phyloP scores from a whole-genome alignment of 2,113 vertebrate species.

The Onychostruthus taczanowskii region DNA sequence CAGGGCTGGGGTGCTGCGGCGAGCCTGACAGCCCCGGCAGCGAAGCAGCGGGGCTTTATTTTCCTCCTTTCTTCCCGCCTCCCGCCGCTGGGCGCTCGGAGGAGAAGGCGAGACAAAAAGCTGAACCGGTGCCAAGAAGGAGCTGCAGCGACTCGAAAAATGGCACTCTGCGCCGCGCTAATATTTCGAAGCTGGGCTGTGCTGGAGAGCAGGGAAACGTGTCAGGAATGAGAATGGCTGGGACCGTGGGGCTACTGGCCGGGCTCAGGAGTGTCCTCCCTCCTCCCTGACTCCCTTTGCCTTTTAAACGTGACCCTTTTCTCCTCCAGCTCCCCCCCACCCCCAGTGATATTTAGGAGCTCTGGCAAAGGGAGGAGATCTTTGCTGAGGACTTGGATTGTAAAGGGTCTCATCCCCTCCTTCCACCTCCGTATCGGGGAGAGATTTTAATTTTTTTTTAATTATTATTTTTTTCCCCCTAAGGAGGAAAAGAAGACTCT shows the following conservation, averaged over 20 bases:
- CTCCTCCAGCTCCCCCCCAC: background rate
- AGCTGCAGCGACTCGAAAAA: constrained; percentile 62
- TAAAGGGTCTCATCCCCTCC: background rate
- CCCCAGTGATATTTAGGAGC: background rate
- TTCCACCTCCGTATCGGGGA: fast-evolving
- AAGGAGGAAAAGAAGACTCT: background rate
- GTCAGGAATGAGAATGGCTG: constrained; percentile 60
- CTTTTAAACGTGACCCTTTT: constrained; percentile 2
- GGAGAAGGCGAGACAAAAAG: constrained; percentile 50
- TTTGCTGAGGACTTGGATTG: background rate
- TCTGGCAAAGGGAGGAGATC: background rate
- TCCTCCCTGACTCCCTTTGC: background rate
- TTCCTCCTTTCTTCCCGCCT: background rate
- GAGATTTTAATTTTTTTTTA: background rate
- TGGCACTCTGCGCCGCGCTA: constrained; percentile 55
- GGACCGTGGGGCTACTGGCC: background rate
- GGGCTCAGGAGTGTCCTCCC: constrained; percentile 34
- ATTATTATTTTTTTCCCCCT: too few species aligned
- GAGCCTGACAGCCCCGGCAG: background rate
- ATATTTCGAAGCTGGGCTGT: constrained; percentile 49
- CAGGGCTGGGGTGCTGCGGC: background rate
- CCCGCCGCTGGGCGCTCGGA: background rate
- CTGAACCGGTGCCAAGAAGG: constrained; percentile 68
- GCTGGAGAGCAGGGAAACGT: constrained; percentile 49
- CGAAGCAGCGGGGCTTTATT: background rate